Evolutionary conservation across 2,113 vertebrate species (phyloP).

Genomic region (Triplophysa rosa): DNA sequence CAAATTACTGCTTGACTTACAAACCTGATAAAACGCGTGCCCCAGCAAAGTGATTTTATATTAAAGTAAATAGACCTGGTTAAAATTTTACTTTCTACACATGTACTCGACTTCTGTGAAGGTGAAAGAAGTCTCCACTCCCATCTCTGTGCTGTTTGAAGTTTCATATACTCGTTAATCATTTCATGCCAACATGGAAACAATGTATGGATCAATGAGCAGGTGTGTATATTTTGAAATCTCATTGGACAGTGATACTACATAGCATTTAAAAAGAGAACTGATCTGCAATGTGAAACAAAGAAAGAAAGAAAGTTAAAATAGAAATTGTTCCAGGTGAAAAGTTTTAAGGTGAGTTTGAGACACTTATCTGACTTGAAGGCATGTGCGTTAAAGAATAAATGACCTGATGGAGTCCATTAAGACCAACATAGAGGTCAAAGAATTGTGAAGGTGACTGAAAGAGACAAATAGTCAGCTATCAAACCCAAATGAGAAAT

Average conservation of each 20-base stretch:
- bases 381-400: slow-evolving; percentile 13
- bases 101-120: slow-evolving; percentile 2
- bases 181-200: slow-evolving; percentile 14
- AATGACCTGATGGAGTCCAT: neutral
- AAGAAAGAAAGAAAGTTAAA: neutral
- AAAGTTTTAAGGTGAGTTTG: neutral
- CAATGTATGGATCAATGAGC: neutral
- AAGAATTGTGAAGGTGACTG: neutral
- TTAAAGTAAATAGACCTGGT: slow-evolving; percentile 1
- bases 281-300: neutral
- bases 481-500: neutral
- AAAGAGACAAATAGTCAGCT: neutral
- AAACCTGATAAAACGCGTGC: neutral
- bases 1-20: neutral
- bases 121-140: neutral
- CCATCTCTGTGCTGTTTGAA: neutral
- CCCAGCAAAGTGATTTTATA: neutral
- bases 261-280: neutral
- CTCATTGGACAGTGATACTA: neutral
- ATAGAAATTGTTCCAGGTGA: neutral
- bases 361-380: neutral
- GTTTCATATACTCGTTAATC: slow-evolving; percentile 16
- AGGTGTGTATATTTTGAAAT: neutral
- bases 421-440: slow-evolving; percentile 1
- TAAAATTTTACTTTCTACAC: slow-evolving; percentile 16